Conservation (phyloP, 2,797 vertebrate genomes). For the Rhyacichthys aspro region DNA sequence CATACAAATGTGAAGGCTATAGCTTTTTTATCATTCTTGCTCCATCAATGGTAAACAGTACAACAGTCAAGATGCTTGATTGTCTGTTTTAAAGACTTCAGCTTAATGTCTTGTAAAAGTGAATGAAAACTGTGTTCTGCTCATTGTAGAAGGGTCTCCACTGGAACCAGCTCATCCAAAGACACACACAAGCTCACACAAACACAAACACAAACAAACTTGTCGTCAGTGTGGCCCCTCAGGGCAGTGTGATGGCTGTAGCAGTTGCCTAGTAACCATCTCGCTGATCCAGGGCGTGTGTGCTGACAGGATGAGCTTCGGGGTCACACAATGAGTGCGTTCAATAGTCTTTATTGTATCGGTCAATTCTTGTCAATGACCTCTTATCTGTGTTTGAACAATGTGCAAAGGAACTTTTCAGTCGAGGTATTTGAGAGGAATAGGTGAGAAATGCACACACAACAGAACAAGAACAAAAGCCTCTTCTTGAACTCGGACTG, state of each 20-base stretch:
- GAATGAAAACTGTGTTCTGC: too few relatives aligned
- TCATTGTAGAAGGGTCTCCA: too few relatives aligned
- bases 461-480: conserved; percentile 13
- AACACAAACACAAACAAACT: conserved; percentile 23
- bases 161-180: conserved; percentile 1
- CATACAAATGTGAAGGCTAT: too few relatives aligned
- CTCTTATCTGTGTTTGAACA: conserved; percentile 26
- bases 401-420: conserved; percentile 16
- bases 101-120: too few relatives aligned
- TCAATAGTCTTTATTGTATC: conserved; percentile 42
- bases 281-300: conserved; percentile 27
- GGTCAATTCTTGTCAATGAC: conserved; percentile 44
- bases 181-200: conserved; percentile 5
- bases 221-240: conserved; percentile 37
- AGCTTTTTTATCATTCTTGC: too few relatives aligned
- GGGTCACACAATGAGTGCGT: conserved; percentile 45
- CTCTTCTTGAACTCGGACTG: neutral
- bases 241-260: conserved; percentile 44
- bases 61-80: too few relatives aligned
- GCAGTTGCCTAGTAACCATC: conserved; percentile 61
- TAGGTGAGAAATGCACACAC: neutral
- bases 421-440: conserved; percentile 25
- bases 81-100: too few relatives aligned
- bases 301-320: conserved; percentile 13
- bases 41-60: too few relatives aligned